Evolutionary conservation across 2,113 vertebrate species (phyloP).

Genomic region (Gymnocephalus cernua): DNA sequence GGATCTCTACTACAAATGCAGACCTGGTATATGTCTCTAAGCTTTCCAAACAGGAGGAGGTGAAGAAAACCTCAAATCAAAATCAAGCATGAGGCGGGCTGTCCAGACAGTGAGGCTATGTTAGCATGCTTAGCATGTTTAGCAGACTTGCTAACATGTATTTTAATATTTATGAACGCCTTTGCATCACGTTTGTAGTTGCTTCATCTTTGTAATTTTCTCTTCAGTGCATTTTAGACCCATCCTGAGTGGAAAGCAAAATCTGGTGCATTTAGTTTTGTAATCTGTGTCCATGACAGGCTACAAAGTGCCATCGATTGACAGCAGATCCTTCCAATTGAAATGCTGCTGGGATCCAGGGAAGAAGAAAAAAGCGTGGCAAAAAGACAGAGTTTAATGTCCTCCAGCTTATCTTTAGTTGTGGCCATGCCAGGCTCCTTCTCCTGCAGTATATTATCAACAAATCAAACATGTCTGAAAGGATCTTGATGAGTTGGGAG

Average conservation of each 20-base stretch:
- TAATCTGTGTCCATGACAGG: background rate
- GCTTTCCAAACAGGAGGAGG: background rate
- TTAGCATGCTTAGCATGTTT: background rate
- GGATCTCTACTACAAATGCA: background rate
- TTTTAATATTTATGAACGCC: background rate
- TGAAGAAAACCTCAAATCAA: background rate
- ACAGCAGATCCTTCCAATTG: background rate
- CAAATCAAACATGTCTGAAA: too few relatives aligned
- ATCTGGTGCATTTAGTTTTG: background rate
- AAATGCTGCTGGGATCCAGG: constrained; percentile 1
- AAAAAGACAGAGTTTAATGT: constrained; percentile 11
- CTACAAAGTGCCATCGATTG: constrained; percentile 4
- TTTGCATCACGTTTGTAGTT: background rate
- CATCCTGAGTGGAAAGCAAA: background rate
- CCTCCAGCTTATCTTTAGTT: constrained; percentile 25
- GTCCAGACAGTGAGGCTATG: too few relatives aligned
- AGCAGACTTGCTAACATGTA: background rate
- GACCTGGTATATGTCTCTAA: background rate
- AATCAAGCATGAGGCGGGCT: background rate
- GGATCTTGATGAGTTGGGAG: constrained; percentile 1
- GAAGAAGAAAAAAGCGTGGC: background rate
- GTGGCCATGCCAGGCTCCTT: too few relatives aligned
- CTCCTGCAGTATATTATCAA: too few relatives aligned
- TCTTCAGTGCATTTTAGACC: background rate
- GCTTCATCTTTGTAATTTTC: background rate